Base-by-base conservation (phyloP, 2,888 invertebrate genomes). In the Callosobruchus maculatus region DNA sequence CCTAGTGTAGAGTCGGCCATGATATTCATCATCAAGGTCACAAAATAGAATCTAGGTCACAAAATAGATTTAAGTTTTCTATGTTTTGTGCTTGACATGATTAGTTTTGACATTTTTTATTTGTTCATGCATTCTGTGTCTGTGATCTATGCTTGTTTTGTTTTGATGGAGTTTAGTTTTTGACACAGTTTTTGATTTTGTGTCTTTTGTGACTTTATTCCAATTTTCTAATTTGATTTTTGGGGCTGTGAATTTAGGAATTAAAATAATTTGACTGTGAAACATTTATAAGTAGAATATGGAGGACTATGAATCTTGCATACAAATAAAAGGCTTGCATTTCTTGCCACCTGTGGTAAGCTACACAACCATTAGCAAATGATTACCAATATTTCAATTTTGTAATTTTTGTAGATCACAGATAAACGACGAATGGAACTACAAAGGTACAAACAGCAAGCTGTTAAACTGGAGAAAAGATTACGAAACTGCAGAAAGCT, bases 321-420 rank as follows among this genome's bases (percentile, higher is more conserved):
- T 94, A 85, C 92, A 91, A 89, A 89, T 94, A 79, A 91, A 92
- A 86, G 94, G 94, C 74, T 88, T 90, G 72, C 92, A 94, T 21
- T 91, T 95, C 78, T 89, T 95, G 77, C 94, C 94, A 72, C 94
- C 95, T 70, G 86, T 94, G 87, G 94, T 94, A 88, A 90, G 90
- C 89, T 77, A 74, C 2, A 21, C 20, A 67, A 22, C 49, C 67
- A 70, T 67, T 18, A 30, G 20, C 26, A 20, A 21, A 21, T 31
- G 13, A 21, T 30, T n/a, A 67, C 4, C 0, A 49, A 21, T 20
- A 69, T 3, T 20, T 67, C n/a, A 20, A 22, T n/a, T n/a, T n/a
- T 72, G 70, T 31, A 70, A 72, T 75, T 78, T 77, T 88, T 89
- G 72, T 85, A 94, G 94, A 88, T 94, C 84, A 93, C 92, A 18